Conservation (phyloP, 2,113 vertebrate genomes). For the Pandion haliaetus region DNA sequence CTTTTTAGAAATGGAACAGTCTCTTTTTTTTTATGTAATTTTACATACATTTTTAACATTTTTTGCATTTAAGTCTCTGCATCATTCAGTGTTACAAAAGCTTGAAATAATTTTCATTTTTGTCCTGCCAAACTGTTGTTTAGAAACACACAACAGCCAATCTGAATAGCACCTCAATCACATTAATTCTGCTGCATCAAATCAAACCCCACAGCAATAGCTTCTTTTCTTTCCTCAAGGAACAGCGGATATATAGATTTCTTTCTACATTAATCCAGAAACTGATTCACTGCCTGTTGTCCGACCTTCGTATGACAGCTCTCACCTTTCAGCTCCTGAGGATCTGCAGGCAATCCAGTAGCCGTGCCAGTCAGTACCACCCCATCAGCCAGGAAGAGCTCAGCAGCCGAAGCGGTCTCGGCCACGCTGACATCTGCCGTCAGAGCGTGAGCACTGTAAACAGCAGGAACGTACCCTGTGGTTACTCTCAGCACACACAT, state of each 20-base stretch:
- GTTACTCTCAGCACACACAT: not conserved
- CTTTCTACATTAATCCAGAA: not conserved
- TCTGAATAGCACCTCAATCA: not conserved
- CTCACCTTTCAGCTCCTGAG: conserved; percentile 77
- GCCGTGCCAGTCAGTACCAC: conserved; percentile 81
- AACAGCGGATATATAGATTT: not conserved
- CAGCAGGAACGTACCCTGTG: not conserved
- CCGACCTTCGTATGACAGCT: not conserved
- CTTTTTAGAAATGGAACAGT: not conserved
- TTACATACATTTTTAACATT: not conserved
- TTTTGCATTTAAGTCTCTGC: not conserved
- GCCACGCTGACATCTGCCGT: conserved; percentile 79
- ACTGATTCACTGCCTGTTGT: not conserved
- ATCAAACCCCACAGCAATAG: not conserved
- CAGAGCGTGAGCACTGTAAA: conserved; percentile 81
- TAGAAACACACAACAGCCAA: not conserved
- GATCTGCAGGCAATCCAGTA: conserved; percentile 77
- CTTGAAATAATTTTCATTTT: not conserved
- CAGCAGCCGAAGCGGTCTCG: conserved; percentile 78
- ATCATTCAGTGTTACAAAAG: not conserved
- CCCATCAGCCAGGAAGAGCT: conserved; percentile 87
- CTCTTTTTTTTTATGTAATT: not conserved
- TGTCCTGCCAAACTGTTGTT: not conserved
- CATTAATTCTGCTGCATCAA: not conserved
- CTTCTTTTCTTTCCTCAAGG: not conserved